Evolutionary conservation across 2,888 invertebrate genomes (phyloP), one percentile per base, ranked within the genome.

Genomic region (Agonopterix subpropinquella): DNA sequence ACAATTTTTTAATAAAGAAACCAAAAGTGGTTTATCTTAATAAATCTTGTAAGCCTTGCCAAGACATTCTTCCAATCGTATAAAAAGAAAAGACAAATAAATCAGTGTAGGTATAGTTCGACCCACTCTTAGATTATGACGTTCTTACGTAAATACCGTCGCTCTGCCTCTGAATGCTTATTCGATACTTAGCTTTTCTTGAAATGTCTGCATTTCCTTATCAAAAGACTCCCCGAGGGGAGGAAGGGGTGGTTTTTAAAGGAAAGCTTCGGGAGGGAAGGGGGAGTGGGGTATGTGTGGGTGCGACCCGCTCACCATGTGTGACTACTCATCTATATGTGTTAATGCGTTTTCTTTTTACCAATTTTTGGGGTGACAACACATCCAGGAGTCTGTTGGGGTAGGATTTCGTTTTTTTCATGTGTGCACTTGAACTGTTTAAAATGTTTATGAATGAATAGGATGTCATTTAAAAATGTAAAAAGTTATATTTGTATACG

Each of bases 291-390:
- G 57, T 57, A 62, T 64, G 61, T 74, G 74, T 71, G 82, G 72
- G 77, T 58, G 73, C 62, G 65, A 54, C 62, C 58, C 54, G 58
- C 58, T 65, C 58, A 55, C 62, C 72, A 73, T 80, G 80, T 83
- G 78, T 77, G 78, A 79, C 80, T 76, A 79, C 73, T 85, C 84
- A 84, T 83, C 80, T 87, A 87, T 87, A 87, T 86, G 87, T 87
- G 88, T 85, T 88, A 88, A 88, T 88, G 87, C 85, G 87, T 87
- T 88, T 88, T 88, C 86, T 88, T 88, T 88, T 88, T 88, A 88
- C 85, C 86, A 88, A 88, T 85, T 85, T 86, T 77, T 79, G 64
- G 68, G 77, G 79, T 79, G 79, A 66, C 80, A 62, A 61, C 56
- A 47, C 53, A 55, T 61, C 28, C 7, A 28, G 5, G 28, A 28